phyloP scores from a whole-genome alignment of 2,113 vertebrate species.

The Thinocorus orbignyianus region DNA sequence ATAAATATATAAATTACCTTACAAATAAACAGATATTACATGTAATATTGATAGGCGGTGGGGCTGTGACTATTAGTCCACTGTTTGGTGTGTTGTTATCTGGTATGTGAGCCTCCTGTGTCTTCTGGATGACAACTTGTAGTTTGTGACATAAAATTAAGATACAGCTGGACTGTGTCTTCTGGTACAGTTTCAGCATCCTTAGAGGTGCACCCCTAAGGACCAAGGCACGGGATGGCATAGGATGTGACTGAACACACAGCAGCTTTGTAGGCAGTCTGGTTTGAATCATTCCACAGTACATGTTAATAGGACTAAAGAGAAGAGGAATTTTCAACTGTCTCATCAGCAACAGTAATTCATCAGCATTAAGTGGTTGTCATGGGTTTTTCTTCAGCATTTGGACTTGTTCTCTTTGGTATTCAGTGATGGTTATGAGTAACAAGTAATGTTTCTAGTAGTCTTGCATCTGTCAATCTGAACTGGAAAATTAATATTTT shows the following conservation, averaged over 20 bases:
- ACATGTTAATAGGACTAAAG: background rate
- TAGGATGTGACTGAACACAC: background rate
- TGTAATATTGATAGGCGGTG: background rate
- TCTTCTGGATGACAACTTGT: background rate
- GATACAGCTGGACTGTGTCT: background rate
- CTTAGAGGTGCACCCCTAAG: background rate
- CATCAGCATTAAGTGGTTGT: background rate
- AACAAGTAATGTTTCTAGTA: background rate
- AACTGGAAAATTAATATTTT: background rate
- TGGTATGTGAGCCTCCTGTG: background rate
- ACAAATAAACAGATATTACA: background rate
- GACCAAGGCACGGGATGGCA: rapidly evolving
- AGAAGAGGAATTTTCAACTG: background rate
- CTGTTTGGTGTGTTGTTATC: background rate
- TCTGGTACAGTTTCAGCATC: background rate
- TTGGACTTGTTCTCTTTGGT: background rate
- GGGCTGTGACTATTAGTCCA: background rate
- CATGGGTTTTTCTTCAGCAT: background rate
- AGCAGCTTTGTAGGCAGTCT: background rate
- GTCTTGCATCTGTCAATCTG: background rate
- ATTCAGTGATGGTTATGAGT: background rate
- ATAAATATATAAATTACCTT: background rate
- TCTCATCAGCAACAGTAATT: background rate
- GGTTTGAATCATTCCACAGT: background rate
- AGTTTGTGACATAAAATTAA: background rate